These are phyloP conservation scores for Apotomis betuletana DNA, from an alignment of 2,888 invertebrate genomes.

Conservation along the genomic window DNA sequence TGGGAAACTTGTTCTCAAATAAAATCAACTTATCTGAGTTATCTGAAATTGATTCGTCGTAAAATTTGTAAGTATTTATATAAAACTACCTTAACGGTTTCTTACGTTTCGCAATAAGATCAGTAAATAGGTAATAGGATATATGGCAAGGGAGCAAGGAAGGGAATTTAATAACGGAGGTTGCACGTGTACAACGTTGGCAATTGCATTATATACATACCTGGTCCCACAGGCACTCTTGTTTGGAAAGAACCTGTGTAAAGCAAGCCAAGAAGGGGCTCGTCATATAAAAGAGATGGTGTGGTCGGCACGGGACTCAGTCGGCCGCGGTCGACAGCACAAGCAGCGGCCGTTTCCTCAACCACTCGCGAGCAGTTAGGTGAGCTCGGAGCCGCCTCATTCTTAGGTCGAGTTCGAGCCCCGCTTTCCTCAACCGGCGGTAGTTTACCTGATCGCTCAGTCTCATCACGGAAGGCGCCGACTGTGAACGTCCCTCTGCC, in stretches of 20 bases:
- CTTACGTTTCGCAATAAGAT: conserved; percentile 5
- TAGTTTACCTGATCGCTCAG: conserved; percentile 43
- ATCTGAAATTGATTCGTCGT: neutral
- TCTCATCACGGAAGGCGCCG: conserved; percentile 50
- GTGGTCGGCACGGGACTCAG: conserved; percentile 70
- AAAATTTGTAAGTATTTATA: neutral
- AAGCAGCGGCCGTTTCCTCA: conserved; percentile 52
- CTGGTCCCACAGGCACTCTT: conserved; percentile 53
- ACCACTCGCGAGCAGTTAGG: conserved; percentile 50
- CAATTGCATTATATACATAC: conserved; percentile 11
- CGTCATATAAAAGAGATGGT: conserved; percentile 73
- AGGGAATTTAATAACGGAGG: conserved; percentile 17
- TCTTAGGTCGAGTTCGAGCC: conserved; percentile 21
- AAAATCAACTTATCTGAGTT: neutral
- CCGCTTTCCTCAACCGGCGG: conserved; percentile 37
- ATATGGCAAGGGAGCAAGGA: conserved; percentile 4
- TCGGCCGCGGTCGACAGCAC: conserved; percentile 62
- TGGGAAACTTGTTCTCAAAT: neutral
- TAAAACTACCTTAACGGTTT: too few relatives aligned
- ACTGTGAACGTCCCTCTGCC: conserved; percentile 29
- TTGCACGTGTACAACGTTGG: conserved; percentile 1
- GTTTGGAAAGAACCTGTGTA: conserved; percentile 57
- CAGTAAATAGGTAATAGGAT: conserved; percentile 4
- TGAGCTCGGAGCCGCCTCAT: conserved; percentile 48
- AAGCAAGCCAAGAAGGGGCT: conserved; percentile 63